Evolutionary conservation across 2,888 invertebrate species (phyloP).

Genomic region (Icerya purchasi): DNA sequence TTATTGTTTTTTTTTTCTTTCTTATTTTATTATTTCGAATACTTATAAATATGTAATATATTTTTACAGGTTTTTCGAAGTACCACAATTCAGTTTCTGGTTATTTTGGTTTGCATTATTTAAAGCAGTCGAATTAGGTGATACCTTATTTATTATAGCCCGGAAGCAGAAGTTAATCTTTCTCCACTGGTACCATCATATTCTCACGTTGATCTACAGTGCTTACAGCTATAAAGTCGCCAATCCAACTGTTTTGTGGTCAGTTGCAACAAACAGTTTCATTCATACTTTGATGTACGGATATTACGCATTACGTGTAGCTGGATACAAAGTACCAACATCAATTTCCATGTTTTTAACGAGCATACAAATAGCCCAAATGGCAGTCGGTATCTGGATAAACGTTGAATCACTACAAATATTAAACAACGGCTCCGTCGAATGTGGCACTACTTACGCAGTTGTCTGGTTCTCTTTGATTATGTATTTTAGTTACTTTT

Average conservation of each 20-base stretch:
- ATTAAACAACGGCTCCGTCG: too few species aligned
- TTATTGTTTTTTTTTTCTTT: too few species aligned
- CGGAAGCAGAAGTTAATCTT: constrained; percentile 85
- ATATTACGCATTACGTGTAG: constrained; percentile 67
- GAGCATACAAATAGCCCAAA: constrained; percentile 72
- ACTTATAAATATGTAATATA: too few species aligned
- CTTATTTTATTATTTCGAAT: too few species aligned
- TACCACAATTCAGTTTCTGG: constrained; percentile 53
- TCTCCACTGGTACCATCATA: constrained; percentile 92
- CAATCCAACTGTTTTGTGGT: constrained; percentile 77
- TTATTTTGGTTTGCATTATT: constrained; percentile 91
- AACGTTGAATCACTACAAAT: too few species aligned
- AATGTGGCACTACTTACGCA: too few species aligned
- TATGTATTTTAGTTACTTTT: too few species aligned
- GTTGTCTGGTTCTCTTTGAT: too few species aligned
- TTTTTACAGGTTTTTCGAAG: background rate
- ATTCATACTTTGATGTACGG: constrained; percentile 83
- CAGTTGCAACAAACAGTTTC: constrained; percentile 82
- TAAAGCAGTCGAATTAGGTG: constrained; percentile 87
- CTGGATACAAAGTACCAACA: constrained; percentile 64
- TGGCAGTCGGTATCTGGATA: constrained; percentile 77
- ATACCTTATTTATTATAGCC: constrained; percentile 81
- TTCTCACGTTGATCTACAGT: constrained; percentile 77
- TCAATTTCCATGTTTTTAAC: constrained; percentile 79
- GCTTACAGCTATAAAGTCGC: constrained; percentile 84